These are phyloP conservation scores for Xestobium rufovillosum DNA, from an alignment of 2,888 invertebrate species.

Conservation along the genomic window DNA sequence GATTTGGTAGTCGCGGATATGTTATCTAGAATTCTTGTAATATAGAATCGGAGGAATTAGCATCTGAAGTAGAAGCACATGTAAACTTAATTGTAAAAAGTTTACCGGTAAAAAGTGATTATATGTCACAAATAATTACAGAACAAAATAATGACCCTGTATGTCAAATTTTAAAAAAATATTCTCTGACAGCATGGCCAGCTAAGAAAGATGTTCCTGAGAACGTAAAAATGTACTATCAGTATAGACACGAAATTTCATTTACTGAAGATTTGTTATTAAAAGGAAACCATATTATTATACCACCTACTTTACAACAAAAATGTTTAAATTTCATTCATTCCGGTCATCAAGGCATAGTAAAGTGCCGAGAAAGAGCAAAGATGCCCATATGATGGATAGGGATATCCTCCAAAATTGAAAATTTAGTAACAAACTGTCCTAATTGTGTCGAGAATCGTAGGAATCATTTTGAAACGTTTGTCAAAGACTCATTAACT, in stretches of 20 bases:
- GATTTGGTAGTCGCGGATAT: conserved; percentile 22
- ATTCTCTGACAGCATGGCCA: conserved; percentile 12
- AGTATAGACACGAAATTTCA: conserved; percentile 14
- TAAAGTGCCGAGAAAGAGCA: conserved; percentile 12
- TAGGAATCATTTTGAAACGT: not conserved
- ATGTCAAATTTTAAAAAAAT: conserved; percentile 11
- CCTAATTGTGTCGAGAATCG: not conserved
- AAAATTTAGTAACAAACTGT: conserved; percentile 3
- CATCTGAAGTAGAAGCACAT: not conserved
- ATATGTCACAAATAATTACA: conserved; percentile 12
- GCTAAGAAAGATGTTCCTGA: conserved; percentile 9
- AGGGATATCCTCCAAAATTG: conserved; percentile 2
- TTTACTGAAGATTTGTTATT: conserved; percentile 11
- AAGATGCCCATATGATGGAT: conserved; percentile 14
- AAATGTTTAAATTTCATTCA: conserved; percentile 15
- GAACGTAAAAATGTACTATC: conserved; percentile 10
- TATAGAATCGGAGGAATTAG: conserved; percentile 11
- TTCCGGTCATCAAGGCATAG: conserved; percentile 17
- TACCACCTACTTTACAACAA: conserved; percentile 10
- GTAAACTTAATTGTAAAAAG: not conserved
- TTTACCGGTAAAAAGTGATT: not conserved
- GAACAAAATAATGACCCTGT: conserved; percentile 14
- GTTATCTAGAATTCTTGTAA: conserved; percentile 18
- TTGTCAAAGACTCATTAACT: not conserved
- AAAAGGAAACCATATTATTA: conserved; percentile 12